Base-by-base conservation (phyloP, 2,113 vertebrate genomes). In the Garra rufa region DNA sequence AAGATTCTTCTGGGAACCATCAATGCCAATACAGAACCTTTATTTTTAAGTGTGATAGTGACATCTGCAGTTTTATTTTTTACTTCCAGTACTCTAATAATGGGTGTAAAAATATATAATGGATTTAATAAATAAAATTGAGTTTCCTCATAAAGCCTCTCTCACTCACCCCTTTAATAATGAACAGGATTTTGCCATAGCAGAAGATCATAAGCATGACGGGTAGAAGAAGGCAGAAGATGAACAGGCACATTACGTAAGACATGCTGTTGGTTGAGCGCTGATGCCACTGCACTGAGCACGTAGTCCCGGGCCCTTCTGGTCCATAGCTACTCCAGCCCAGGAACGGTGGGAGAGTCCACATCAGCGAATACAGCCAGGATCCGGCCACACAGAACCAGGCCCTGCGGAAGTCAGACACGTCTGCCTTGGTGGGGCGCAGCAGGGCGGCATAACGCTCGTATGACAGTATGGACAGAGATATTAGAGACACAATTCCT, bases 401-500 rank as follows among this genome's bases (percentile, higher is more conserved):
- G 65, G 92, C 90, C 83, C 93, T 93, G 76, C 91, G 88, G 90
- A 93, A 94, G 88, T 94, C 88, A 1, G 93, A 91, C 21, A 87
- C 76, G 77, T 94, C 91, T 0, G 85, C 90, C 86, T 89, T 85
- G 65, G 91, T 88, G 80, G 84, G 82, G 2, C 34, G 77, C 67
- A 91, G 88, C 55, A 94, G 84, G 0, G 89, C 74, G 41, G 74
- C 82, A 89, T 91, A 92, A 79, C 92, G 91, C 88, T 95, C 93
- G 7, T 94, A 93, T 3, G 93, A 94, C 67, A 95, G 91, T 44
- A 92, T 52, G 7, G 93, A 89, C 28, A 94, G 57, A 0, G 93
- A 94, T 79, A 94, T 90, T 89, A 94, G 86, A 70, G 94, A 95
- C 85, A 95, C 93, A 6, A 95, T 94, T 10, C 93, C 93, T 93